A percentile compares a stretch with the other conserved stretches of the same genome.
These are phyloP conservation scores for Parapristionchus giblindavisi DNA, from an alignment of 2,888 invertebrate genomes.

Conservation along the genomic window DNA sequence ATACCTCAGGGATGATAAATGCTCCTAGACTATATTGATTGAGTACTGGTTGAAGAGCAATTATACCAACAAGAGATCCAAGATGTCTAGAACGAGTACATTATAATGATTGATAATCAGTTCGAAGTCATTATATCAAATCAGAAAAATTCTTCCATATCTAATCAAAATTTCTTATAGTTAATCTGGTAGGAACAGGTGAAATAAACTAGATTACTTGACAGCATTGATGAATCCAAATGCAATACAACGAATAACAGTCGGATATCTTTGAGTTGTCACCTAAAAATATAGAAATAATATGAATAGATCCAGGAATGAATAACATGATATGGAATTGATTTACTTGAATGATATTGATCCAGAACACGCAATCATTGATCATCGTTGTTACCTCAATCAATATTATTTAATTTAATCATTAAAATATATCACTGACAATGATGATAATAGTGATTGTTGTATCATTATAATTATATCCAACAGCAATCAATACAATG, in stretches of 20 bases:
- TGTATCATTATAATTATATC: conserved; percentile 41
- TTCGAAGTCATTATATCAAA: neutral
- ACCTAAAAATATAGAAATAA: conserved; percentile 34
- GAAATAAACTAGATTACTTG: conserved; percentile 44
- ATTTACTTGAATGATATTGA: conserved; percentile 58
- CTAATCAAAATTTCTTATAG: neutral
- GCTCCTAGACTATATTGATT: conserved; percentile 53
- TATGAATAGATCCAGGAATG: neutral
- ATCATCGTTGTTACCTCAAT: conserved; percentile 54
- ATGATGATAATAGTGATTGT: conserved; percentile 55
- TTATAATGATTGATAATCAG: neutral
- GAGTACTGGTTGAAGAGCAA: conserved; percentile 60
- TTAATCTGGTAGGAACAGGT: neutral
- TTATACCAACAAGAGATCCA: conserved; percentile 59
- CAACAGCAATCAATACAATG: conserved; percentile 52
- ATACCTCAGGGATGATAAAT: conserved; percentile 59
- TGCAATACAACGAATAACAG: conserved; percentile 65
- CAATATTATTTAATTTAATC: neutral
- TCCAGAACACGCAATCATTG: conserved; percentile 65
- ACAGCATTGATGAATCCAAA: conserved; percentile 63
- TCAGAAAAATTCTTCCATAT: neutral
- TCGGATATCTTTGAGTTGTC: conserved; percentile 65
- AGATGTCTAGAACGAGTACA: conserved; percentile 52
- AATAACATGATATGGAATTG: neutral
- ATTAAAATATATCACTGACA: conserved; percentile 22